Evolutionary conservation across 2,888 invertebrate species (phyloP).

Genomic region (Mechanitis messenoides): DNA sequence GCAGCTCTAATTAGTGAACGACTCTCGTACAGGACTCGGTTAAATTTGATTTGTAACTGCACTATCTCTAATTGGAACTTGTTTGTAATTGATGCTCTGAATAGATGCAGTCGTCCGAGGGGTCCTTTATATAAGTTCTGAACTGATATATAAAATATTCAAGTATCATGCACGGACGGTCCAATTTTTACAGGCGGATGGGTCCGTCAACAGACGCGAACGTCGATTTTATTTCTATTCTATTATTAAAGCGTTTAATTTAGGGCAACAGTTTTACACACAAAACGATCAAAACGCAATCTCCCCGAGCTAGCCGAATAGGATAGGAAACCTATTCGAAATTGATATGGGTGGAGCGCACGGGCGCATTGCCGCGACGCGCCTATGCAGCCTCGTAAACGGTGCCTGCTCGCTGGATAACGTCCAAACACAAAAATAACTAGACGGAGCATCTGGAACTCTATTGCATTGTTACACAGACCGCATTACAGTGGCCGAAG

Average conservation of each 20-base stretch:
- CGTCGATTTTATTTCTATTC: slow-evolving; percentile 65
- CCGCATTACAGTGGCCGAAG: slow-evolving; percentile 31
- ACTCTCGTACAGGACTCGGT: slow-evolving; percentile 51
- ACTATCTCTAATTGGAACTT: slow-evolving; percentile 67
- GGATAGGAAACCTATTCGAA: slow-evolving; percentile 75
- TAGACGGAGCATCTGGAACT: slow-evolving; percentile 37
- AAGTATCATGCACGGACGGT: slow-evolving; percentile 40
- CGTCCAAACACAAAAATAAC: slow-evolving; percentile 35
- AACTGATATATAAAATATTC: slow-evolving; percentile 58
- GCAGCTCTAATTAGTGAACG: slow-evolving; percentile 68
- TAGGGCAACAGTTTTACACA: slow-evolving; percentile 73
- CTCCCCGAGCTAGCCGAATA: slow-evolving; percentile 62
- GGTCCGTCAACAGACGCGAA: slow-evolving; percentile 53
- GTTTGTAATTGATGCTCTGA: slow-evolving; percentile 59
- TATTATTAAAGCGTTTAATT: slow-evolving; percentile 75
- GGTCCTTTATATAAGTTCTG: slow-evolving; percentile 43
- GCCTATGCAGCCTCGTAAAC: slow-evolving; percentile 72
- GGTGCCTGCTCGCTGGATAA: slow-evolving; percentile 46
- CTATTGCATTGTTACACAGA: slow-evolving; percentile 40
- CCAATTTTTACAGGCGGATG: slow-evolving; percentile 43
- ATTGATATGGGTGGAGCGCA: slow-evolving; percentile 75
- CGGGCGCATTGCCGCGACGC: slow-evolving; percentile 62
- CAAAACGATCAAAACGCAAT: slow-evolving; percentile 74
- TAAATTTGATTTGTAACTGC: slow-evolving; percentile 70
- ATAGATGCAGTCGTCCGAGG: slow-evolving; percentile 40